Evolutionary conservation across 2,113 vertebrate genomes (phyloP).

Genomic region (Erythrolamprus reginae): DNA sequence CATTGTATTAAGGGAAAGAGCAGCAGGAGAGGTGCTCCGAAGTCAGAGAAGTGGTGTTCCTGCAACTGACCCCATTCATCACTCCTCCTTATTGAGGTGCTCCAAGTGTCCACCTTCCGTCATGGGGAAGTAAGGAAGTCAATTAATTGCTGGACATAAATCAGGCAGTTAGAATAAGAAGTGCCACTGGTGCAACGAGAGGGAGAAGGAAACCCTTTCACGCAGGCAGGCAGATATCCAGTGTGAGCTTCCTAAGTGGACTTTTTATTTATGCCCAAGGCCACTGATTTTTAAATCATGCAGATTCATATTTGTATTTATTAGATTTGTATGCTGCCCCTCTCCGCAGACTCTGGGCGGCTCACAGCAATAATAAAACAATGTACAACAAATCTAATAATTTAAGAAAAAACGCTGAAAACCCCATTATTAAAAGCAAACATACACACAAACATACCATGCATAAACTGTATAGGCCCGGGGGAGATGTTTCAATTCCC

Average conservation of each 20-base stretch:
- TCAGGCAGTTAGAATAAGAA: not conserved
- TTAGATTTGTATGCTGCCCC: too few relatives aligned
- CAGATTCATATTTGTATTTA: too few relatives aligned
- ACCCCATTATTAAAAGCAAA: too few relatives aligned
- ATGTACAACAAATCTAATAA: too few relatives aligned
- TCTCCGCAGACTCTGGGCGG: too few relatives aligned
- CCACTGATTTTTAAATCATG: not conserved
- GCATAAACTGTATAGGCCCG: too few relatives aligned
- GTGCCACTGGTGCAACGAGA: not conserved
- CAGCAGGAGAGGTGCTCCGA: not conserved
- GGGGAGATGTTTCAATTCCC: too few relatives aligned
- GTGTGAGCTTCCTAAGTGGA: not conserved
- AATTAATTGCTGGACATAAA: slow-evolving; percentile 16
- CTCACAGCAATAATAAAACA: too few relatives aligned
- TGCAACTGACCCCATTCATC: slow-evolving; percentile 11
- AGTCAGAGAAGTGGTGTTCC: not conserved
- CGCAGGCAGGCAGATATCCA: not conserved
- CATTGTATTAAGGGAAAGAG: not conserved
- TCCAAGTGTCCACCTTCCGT: not conserved
- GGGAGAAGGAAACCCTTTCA: not conserved
- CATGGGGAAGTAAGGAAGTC: slow-evolving; percentile 21
- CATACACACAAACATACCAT: too few relatives aligned
- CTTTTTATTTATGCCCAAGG: not conserved
- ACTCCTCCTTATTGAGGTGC: slow-evolving; percentile 17
- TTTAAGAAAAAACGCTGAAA: too few relatives aligned